phyloP scores from a whole-genome alignment of 2,888 invertebrate species.

The Leptura quadrifasciata region DNA sequence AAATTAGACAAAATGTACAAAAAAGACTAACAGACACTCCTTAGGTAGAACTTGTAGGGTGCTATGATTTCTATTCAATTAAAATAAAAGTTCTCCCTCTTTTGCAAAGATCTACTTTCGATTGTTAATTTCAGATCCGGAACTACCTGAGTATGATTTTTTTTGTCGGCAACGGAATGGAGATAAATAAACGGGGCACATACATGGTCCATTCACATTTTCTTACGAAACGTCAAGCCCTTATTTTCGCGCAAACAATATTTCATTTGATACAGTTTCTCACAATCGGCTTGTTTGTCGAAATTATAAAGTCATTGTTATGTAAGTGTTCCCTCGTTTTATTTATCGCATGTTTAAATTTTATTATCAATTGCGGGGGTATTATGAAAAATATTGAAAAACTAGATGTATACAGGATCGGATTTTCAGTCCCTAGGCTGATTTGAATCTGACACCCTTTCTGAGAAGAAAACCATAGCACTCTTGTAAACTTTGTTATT shows the following conservation, averaged over 20 bases:
- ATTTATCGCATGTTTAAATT: neutral
- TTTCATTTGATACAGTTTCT: too few relatives aligned
- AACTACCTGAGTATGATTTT: neutral
- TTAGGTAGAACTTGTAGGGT: neutral
- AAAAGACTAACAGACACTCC: neutral
- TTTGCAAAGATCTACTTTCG: slow-evolving; percentile 5
- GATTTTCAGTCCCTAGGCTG: too few relatives aligned
- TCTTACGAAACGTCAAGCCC: neutral
- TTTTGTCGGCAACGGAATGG: neutral
- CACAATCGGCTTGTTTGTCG: too few relatives aligned
- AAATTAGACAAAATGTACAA: neutral
- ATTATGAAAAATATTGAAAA: too few relatives aligned
- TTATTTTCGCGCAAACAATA: too few relatives aligned
- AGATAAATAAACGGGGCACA: neutral
- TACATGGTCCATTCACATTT: slow-evolving; percentile 19
- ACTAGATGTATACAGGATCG: too few relatives aligned
- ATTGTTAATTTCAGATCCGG: slow-evolving; percentile 5
- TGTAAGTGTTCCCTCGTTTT: too few relatives aligned
- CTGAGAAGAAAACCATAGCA: too few relatives aligned
- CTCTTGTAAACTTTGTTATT: too few relatives aligned
- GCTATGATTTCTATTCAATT: slow-evolving; percentile 20
- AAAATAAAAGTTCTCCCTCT: slow-evolving; percentile 21
- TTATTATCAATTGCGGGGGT: too few relatives aligned
- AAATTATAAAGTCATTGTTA: too few relatives aligned
- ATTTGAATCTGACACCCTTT: too few relatives aligned